Conservation (phyloP, 2,888 invertebrate species). For the Heliothis peltigera region DNA sequence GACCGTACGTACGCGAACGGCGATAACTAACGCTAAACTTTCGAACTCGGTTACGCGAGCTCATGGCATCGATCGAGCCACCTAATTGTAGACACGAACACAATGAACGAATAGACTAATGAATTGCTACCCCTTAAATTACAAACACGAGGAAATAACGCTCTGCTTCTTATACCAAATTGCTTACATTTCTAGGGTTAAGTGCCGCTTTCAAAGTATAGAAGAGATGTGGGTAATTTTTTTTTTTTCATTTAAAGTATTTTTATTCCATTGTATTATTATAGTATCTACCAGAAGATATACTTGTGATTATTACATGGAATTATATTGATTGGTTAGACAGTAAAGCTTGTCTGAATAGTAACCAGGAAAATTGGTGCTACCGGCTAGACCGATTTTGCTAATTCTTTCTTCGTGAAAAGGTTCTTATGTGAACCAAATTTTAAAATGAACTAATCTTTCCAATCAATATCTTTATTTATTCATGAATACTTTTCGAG, state of each 20-base stretch:
- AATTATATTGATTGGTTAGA: no score
- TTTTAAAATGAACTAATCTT: no score
- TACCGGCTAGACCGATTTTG: no score
- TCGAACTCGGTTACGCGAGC: constrained; percentile 33
- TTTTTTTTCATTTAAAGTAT: constrained; percentile 1
- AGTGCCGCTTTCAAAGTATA: constrained; percentile 17
- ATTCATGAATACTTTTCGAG: background rate
- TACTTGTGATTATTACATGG: no score
- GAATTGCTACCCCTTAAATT: constrained; percentile 18
- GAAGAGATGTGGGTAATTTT: constrained; percentile 16
- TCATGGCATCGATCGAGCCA: constrained; percentile 30
- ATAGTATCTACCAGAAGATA: background rate
- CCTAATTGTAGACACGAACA: constrained; percentile 32
- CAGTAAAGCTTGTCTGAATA: no score
- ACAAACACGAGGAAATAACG: constrained; percentile 22
- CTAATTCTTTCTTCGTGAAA: no score
- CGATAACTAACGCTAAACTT: constrained; percentile 19
- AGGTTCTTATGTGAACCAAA: no score
- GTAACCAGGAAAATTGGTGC: no score
- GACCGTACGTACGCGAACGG: background rate
- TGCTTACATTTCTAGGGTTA: constrained; percentile 17
- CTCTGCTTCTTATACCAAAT: constrained; percentile 12
- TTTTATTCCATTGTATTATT: background rate
- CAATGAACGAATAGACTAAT: constrained; percentile 22
- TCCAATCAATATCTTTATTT: no score